Evolutionary conservation across 2,888 invertebrate species (phyloP), one percentile per base, ranked within the genome.

Genomic region (Drosophila cognata): DNA sequence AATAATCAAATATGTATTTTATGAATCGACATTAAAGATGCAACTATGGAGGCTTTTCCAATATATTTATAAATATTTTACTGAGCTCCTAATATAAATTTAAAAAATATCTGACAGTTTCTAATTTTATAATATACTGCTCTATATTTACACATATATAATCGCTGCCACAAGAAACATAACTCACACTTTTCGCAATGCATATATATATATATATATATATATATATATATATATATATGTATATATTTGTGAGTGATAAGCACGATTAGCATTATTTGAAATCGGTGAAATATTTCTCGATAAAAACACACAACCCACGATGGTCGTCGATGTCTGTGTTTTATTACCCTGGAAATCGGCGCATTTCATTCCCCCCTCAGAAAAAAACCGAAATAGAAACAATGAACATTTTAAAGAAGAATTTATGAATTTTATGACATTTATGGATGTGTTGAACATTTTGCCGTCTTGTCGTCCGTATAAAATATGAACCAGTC

Each of bases 361-460:
- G 25, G 46, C 25, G 25, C 46, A 46, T 25, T 4, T 25, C 46
- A 25, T 25, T 43, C 21, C 21, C 25, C 13, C 46, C 46, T 25
- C 25, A 2, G 13, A 11, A 13, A 25, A 16, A 7, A 16, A 25
- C 60, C 48, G 36, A 60, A 74, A 63, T 65, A 78, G 68, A 46
- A 25, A 71, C 75, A 78, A 75, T 81, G 59, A 67, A 72, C 61
- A 78, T 79, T 71, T 81, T 61, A 68, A 55, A 60, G 36, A 43
- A 35, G 70, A 73, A 74, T 82, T 81, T 77, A 81, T 81, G 76
- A 58, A 71, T 79, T 82, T 81, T 79, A 71, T 73, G 83, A 85
- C 85, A 76, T 81, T 83, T 79, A 85, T 83, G 71, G 71, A 85
- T 82, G 84, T 77, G 70, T 67, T 69, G 70, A 74, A 70, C 64